Base-by-base conservation (phyloP, 2,797 vertebrate species). In the Sebastes paucispinis region DNA sequence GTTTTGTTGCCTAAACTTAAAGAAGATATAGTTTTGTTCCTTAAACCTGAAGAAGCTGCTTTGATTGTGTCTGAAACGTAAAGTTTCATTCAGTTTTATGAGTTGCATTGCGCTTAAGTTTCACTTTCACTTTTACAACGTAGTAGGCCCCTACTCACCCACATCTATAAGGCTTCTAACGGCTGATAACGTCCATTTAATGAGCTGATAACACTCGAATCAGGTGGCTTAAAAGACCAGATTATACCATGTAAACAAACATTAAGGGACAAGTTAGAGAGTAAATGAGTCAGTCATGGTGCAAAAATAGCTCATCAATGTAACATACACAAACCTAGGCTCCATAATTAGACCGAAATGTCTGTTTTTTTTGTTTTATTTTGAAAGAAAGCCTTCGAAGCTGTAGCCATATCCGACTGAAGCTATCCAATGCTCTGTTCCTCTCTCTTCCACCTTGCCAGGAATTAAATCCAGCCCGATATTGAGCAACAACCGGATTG, bases 401-500 rank as follows among this genome's bases (percentile, higher is more conserved):
- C 24, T 62, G 10, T 8, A 12, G 5, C 8, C 7, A 14, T 14
- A 50, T 52, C 12, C 9, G 16, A 9, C 18, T 2, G 22, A 65
- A 75, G 22, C 25, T 39, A 25, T 4, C 25, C 9, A 22, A 12
- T 8, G 3, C 29, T 69, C 10, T 1, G 0, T 67, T 69, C 36
- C 54, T 27, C 11, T 54, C 55, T 60, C 13, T 47, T 68, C 72
- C 71, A 69, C 58, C 57, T 71, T 20, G 4, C 20, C 43, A 63
- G 47, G 59, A 74, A 34, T 29, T 3, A 32, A 55, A 20, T 63
- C 62, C 72, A 77, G 52, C 65, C 11, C 43, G 32, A 72, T 74
- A 73, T 25, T 36, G 50, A 69, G 73, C 25, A 83, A 78, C 85
- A 87, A 66, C 63, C 36, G 59, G 52, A 47, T 55, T 69, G 58